Evolutionary conservation across 2,113 vertebrate genomes (phyloP).

Genomic region (Nibea albiflora): DNA sequence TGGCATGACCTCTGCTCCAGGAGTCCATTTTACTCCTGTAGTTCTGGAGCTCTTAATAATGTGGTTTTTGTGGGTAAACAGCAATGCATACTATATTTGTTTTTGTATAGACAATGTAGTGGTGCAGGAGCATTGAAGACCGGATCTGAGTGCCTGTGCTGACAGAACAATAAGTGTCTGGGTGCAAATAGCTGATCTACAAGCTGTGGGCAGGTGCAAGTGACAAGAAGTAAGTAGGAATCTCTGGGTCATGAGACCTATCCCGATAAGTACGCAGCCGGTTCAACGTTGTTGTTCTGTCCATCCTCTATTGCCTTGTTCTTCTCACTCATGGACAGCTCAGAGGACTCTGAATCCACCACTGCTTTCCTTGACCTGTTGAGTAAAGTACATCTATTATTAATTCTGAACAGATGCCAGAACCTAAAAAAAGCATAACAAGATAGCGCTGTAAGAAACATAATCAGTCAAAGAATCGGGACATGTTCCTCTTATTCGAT

Average conservation of each 20-base stretch:
- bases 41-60: slow-evolving; percentile 14
- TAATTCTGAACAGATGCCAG: not conserved
- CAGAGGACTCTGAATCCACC: slow-evolving; percentile 64
- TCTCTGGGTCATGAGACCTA: slow-evolving; percentile 47
- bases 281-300: slow-evolving; percentile 85
- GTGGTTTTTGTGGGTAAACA: not conserved
- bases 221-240: slow-evolving; percentile 12
- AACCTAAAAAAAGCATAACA: not conserved
- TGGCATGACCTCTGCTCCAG: slow-evolving; percentile 36
- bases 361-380: slow-evolving; percentile 76
- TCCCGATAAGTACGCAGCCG: slow-evolving; percentile 72
- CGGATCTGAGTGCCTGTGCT: slow-evolving; percentile 50
- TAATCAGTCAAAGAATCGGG: not conserved
- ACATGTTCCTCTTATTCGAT: no score
- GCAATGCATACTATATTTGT: slow-evolving; percentile 33
- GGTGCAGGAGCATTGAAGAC: slow-evolving; percentile 39
- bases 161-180: slow-evolving; percentile 26
- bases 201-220: slow-evolving; percentile 58
- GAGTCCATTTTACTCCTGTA: slow-evolving; percentile 32
- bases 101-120: slow-evolving; percentile 7
- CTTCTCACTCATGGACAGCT: slow-evolving; percentile 72
- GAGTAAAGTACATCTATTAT: slow-evolving; percentile 4
- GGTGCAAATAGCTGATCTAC: slow-evolving; percentile 57
- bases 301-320: slow-evolving; percentile 83
- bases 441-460: not conserved